phyloP scores from a whole-genome alignment of 2,797 vertebrate species.

The Lophius americanus region DNA sequence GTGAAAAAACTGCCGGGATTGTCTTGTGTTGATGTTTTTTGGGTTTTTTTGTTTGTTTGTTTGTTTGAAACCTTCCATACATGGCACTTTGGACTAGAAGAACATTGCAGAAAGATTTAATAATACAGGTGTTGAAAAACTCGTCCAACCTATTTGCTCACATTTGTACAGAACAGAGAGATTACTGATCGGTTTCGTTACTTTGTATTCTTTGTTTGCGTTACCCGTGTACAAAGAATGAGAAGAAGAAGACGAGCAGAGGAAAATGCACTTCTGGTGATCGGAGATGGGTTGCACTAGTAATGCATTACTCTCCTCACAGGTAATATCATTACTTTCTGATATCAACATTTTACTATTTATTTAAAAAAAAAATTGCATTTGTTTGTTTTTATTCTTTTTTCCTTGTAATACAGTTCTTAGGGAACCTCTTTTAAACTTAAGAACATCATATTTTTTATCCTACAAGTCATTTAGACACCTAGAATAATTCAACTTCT shows the following conservation, averaged over 20 bases:
- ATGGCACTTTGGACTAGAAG: conserved; percentile 71
- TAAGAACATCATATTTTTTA: conserved; percentile 12
- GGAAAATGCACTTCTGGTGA: conserved; percentile 27
- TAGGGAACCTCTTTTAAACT: conserved; percentile 4
- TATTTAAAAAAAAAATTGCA: no score
- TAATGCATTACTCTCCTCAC: conserved; percentile 37
- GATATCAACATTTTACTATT: neutral
- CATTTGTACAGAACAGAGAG: conserved; percentile 39
- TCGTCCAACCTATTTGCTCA: conserved; percentile 32
- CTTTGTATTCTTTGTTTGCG: conserved; percentile 32
- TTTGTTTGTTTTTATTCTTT: neutral
- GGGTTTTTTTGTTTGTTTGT: conserved; percentile 36
- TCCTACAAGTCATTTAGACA: conserved; percentile 5
- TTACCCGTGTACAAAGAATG: conserved; percentile 20
- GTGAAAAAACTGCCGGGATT: conserved; percentile 64
- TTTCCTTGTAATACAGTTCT: neutral
- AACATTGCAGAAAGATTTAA: conserved; percentile 54
- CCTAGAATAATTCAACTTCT: neutral
- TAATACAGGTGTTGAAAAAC: conserved; percentile 42
- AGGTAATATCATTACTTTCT: conserved; percentile 35
- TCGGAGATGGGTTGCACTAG: conserved; percentile 18
- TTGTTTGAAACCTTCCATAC: conserved; percentile 61
- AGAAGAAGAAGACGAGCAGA: conserved; percentile 10
- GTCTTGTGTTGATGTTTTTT: conserved; percentile 52
- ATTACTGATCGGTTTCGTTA: conserved; percentile 32